Percentiles rank a stretch among this genome's conserved stretches.
phyloP scores from a whole-genome alignment of 2,888 invertebrate species.

The Syrphus vitripennis region DNA sequence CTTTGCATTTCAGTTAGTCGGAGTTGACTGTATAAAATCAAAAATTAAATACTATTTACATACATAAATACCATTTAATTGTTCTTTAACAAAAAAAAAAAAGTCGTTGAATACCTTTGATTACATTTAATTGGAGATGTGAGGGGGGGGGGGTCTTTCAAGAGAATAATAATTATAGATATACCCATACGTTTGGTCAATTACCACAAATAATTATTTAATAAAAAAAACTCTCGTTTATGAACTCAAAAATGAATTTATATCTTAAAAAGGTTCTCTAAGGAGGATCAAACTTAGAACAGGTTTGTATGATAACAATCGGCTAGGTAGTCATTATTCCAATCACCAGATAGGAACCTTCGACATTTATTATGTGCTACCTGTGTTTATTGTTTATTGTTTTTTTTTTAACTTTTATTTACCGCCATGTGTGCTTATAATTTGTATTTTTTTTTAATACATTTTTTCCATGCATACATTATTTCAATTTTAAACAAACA shows the following conservation, averaged over 20 bases:
- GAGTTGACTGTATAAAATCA: background rate
- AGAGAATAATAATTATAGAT: slow-evolving; percentile 33
- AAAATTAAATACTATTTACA: background rate
- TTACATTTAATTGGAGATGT: slow-evolving; percentile 30
- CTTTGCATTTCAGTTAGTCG: background rate
- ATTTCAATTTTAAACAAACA: slow-evolving; percentile 20
- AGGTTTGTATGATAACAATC: slow-evolving; percentile 18
- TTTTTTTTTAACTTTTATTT: background rate
- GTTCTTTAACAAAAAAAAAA: background rate
- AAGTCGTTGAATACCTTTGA: slow-evolving; percentile 15
- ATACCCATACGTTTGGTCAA: slow-evolving; percentile 9
- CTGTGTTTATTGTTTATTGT: background rate
- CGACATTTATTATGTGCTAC: background rate
- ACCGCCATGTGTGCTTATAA: background rate
- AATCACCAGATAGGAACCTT: slow-evolving; percentile 48
- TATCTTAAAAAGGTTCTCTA: slow-evolving; percentile 29
- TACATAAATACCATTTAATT: background rate
- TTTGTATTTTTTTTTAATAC: background rate
- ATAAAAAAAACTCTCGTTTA: background rate
- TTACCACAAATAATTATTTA: slow-evolving; percentile 2
- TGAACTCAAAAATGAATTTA: background rate
- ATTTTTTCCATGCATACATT: background rate
- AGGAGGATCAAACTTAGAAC: slow-evolving; percentile 45
- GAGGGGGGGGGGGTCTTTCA: slow-evolving; percentile 34
- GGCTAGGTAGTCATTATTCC: slow-evolving; percentile 42